Evolutionary conservation across 2,888 invertebrate species (phyloP), one percentile per base, ranked within the genome.

Genomic region (Pollenia angustigena): DNA sequence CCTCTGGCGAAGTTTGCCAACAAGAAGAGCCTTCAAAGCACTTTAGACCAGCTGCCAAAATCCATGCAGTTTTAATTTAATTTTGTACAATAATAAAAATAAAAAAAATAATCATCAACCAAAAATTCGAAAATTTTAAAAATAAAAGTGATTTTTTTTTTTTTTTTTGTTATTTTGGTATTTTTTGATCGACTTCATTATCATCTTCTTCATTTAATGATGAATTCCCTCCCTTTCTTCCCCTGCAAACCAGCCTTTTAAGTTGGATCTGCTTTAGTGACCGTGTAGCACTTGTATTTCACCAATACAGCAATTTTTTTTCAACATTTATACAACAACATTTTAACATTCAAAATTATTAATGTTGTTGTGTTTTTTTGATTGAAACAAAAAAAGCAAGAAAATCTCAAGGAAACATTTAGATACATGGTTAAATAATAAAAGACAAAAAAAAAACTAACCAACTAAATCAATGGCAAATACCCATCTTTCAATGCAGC

Each of bases 401-500:
- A 89, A 89, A 90, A 92, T 92, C 92, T 92, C 92, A 92, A 92
- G 92, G 92, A 91, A 92, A 91, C 92, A 88, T 69, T 81, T 80
- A 56, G 78, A 68, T 69, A 40, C 52, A 75, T 32, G 48, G 14
- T 32, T 32, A 6, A 32, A 32, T 79, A 50, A 72, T 32, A 76
- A 58, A 23, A 72, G 74, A 54, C 58, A 86, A 84, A 32, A 75
- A 18, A 32, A 74, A 18, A 32, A 71, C 18, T 23, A 56, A 46
- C 16, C 32, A 58, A 69, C 9, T 32, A 52, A 85, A 46, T 58
- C 87, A 87, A 87, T 81, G 84, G 76, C 84, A 84, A 84, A 68
- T 58, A 18, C 40, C 50, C 83, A 76, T 79, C 69, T 79, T 74
- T 83, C 62, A 83, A 66, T 81, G 76, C 81, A 83, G 81, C 83